Conservation (phyloP, 1,140 invertebrate species). For the Micrasema longulum region DNA sequence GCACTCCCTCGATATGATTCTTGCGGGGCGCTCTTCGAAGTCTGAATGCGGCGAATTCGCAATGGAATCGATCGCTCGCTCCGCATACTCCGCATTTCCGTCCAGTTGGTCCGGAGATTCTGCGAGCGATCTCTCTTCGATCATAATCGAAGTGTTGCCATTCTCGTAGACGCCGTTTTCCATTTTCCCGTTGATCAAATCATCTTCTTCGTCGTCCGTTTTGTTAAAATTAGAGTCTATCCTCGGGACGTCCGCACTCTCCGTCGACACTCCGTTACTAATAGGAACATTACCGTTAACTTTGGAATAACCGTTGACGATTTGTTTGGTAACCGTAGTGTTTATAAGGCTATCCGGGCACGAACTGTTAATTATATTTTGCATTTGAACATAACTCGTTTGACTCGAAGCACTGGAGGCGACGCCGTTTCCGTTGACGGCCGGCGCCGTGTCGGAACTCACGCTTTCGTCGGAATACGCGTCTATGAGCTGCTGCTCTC, state of each 20-base stretch:
- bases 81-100: constrained; percentile 40
- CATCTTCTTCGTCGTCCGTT: constrained; percentile 41
- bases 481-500: constrained; percentile 57
- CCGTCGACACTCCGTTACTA: constrained; percentile 31
- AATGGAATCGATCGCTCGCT: constrained; percentile 48
- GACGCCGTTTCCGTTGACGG: neutral
- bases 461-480: constrained; percentile 60
- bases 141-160: constrained; percentile 43
- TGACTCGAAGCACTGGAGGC: constrained; percentile 11
- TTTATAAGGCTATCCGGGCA: constrained; percentile 46
- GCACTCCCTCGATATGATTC: constrained; percentile 36
- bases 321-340: constrained; percentile 49
- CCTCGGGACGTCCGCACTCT: neutral
- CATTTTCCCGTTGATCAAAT: constrained; percentile 33
- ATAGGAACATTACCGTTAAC: constrained; percentile 52
- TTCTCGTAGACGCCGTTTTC: constrained; percentile 48
- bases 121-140: constrained; percentile 36
- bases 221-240: constrained; percentile 51
- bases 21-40: constrained; percentile 39
- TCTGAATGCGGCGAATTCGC: constrained; percentile 24
- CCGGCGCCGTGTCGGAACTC: constrained; percentile 51
- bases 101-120: constrained; percentile 48
- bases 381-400: constrained; percentile 41
- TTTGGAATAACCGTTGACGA: constrained; percentile 53
- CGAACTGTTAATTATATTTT: constrained; percentile 37